phyloP scores from a whole-genome alignment of 2,113 vertebrate genomes.

The Macquaria australasica region DNA sequence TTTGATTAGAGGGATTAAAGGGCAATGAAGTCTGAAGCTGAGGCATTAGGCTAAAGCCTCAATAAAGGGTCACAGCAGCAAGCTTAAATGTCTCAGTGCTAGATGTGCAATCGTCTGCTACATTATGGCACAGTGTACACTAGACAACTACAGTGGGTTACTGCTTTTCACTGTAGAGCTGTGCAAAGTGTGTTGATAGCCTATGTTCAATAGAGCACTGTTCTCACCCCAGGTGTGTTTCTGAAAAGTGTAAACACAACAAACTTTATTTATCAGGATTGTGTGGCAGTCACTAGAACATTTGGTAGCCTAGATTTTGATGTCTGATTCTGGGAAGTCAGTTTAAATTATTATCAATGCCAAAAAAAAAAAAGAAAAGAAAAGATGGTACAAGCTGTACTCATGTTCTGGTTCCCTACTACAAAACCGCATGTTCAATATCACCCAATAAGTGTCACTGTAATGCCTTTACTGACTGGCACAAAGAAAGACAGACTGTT shows the following conservation, averaged over 20 bases:
- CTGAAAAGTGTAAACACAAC: slow-evolving; percentile 40
- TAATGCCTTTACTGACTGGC: slow-evolving; percentile 39
- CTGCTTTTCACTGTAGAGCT: slow-evolving; percentile 31
- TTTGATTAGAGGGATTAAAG: slow-evolving; percentile 64
- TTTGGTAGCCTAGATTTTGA: neutral
- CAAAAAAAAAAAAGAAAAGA: neutral
- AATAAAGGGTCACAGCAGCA: slow-evolving; percentile 30
- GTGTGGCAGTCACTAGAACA: slow-evolving; percentile 11
- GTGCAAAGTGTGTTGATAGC: slow-evolving; percentile 33
- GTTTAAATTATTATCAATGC: slow-evolving; percentile 32
- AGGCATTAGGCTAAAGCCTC: slow-evolving; percentile 29
- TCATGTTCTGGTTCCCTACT: slow-evolving; percentile 28
- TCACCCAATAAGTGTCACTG: slow-evolving; percentile 62
- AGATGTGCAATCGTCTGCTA: slow-evolving; percentile 31
- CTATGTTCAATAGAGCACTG: slow-evolving; percentile 16
- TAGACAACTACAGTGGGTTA: slow-evolving; percentile 21
- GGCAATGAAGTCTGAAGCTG: slow-evolving; percentile 39
- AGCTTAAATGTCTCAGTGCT: slow-evolving; percentile 31
- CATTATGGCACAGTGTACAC: slow-evolving; percentile 16
- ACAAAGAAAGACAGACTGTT: slow-evolving; percentile 41
- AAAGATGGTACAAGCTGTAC: slow-evolving; percentile 34
- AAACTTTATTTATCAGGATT: slow-evolving; percentile 34
- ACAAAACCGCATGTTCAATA: slow-evolving; percentile 59
- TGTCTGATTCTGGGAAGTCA: slow-evolving; percentile 31
- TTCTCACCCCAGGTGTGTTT: slow-evolving; percentile 43